Evolutionary conservation across 1,140 invertebrate species (phyloP), one percentile per base, ranked within the genome.

Genomic region (Lordiphosa collinella): DNA sequence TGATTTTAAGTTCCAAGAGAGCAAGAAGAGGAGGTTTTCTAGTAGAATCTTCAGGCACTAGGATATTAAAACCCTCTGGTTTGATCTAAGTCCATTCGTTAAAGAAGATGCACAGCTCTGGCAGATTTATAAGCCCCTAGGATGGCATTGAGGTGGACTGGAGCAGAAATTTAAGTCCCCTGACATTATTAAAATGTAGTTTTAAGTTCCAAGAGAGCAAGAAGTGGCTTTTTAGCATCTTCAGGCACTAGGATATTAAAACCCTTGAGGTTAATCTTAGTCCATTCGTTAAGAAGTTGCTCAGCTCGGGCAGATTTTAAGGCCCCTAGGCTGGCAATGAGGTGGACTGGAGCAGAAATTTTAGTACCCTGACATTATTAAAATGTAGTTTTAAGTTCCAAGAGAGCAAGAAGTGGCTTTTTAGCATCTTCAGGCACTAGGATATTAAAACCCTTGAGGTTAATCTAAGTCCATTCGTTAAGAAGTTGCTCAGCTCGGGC

Each of bases 1-100:
- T 72, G 6, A 38, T 43, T 71, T 65, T 58, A 72, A 71, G 51
- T 69, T 69, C 66, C 66, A 69, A 47, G 67, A 71, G 67, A 63
- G 49, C 66, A 38, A 8, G 66, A 70, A 71, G 67, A 35, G 65
- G 67, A 35, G 65, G 37, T 0, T 4, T 4, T 2, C n/a, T 29
- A 1, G 3, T 43, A 2, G 18, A 9, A 49, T 69, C 67, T 70
- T 70, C 67, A 37, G 48, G 59, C 66, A 62, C 67, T 57, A 70
- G 67, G 67, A 70, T 70, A 70, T 59, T 59, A 59, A 63, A 57
- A 61, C 51, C 7, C 18, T n/a, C 3, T 25, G 11, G 29, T 35
- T 54, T 55, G 40, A 53, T 60, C 52, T 61, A 4, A 61, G 51
- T 55, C 51, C 59, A 48, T 40, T 62, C 47, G 12, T 14, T 2